These are phyloP conservation scores for Cordilura impudica DNA, from an alignment of 2,888 invertebrate genomes.

Conservation along the genomic window DNA sequence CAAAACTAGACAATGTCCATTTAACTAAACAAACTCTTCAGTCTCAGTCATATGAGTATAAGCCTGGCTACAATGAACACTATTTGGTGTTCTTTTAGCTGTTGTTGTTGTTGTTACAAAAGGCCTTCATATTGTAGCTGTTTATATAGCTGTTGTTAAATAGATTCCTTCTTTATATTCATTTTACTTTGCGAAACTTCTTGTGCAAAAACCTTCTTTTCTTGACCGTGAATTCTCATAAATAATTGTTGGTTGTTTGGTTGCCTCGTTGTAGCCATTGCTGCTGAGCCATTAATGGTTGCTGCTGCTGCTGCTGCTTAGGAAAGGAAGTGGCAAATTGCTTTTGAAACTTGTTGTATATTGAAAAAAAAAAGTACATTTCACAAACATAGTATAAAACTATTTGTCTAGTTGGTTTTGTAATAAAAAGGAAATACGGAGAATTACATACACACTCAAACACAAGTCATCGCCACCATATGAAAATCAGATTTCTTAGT, in stretches of 20 bases:
- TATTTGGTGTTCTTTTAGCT: neutral
- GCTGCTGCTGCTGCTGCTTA: slow-evolving; percentile 32
- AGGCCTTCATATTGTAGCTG: slow-evolving; percentile 60
- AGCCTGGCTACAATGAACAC: neutral
- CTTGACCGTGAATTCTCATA: slow-evolving; percentile 65
- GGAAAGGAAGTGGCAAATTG: slow-evolving; percentile 65
- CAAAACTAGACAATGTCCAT: slow-evolving; percentile 57
- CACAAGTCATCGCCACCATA: slow-evolving; percentile 15
- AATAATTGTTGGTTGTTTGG: slow-evolving; percentile 58
- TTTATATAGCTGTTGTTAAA: slow-evolving; percentile 61
- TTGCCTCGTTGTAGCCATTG: slow-evolving; percentile 15
- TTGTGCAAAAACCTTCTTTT: slow-evolving; percentile 43
- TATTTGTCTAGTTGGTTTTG: slow-evolving; percentile 27
- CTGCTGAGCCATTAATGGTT: neutral
- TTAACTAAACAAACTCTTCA: neutral
- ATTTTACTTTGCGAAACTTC: slow-evolving; percentile 24
- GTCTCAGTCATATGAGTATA: no score
- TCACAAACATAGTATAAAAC: slow-evolving; percentile 29
- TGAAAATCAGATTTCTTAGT: slow-evolving; percentile 48
- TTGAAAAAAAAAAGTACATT: slow-evolving; percentile 15
- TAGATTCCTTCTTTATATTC: slow-evolving; percentile 55
- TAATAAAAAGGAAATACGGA: slow-evolving; percentile 52
- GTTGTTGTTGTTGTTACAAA: slow-evolving; percentile 19
- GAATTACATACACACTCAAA: slow-evolving; percentile 10
- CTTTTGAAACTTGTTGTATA: slow-evolving; percentile 49